phyloP scores from a whole-genome alignment of 2,113 vertebrate species.

The Gavia stellata region DNA sequence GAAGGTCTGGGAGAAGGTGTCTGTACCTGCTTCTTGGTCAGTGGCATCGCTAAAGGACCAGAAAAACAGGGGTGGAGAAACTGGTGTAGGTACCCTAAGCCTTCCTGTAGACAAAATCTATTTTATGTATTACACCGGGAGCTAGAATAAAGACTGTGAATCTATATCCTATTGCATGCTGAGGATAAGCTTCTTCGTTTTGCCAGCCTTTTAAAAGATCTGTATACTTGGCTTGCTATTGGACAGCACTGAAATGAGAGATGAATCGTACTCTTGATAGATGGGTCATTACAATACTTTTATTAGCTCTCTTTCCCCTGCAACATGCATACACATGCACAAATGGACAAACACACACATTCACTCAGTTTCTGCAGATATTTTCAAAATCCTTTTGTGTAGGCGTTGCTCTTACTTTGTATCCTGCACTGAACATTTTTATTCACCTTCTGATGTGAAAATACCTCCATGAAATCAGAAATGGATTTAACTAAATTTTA shows the following conservation, averaged over 20 bases:
- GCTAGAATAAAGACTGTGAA: background rate
- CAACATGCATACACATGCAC: background rate
- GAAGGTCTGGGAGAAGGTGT: background rate
- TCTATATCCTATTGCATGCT: background rate
- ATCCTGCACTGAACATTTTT: background rate
- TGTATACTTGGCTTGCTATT: background rate
- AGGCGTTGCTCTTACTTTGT: background rate
- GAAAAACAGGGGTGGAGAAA: background rate
- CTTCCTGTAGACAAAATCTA: background rate
- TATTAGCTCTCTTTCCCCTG: background rate
- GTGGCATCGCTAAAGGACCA: background rate
- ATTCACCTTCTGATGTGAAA: constrained; percentile 9
- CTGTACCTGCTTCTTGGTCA: background rate
- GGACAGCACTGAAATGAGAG: background rate
- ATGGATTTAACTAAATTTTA: background rate
- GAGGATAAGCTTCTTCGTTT: background rate
- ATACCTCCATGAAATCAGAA: background rate
- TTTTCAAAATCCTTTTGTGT: background rate
- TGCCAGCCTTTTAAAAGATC: background rate
- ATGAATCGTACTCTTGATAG: background rate
- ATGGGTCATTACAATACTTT: background rate
- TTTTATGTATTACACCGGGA: background rate
- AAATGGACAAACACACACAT: background rate
- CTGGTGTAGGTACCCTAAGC: background rate
- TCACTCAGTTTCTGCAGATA: background rate